phyloP scores from a whole-genome alignment of 2,113 vertebrate genomes.

The Todiramphus chloris region DNA sequence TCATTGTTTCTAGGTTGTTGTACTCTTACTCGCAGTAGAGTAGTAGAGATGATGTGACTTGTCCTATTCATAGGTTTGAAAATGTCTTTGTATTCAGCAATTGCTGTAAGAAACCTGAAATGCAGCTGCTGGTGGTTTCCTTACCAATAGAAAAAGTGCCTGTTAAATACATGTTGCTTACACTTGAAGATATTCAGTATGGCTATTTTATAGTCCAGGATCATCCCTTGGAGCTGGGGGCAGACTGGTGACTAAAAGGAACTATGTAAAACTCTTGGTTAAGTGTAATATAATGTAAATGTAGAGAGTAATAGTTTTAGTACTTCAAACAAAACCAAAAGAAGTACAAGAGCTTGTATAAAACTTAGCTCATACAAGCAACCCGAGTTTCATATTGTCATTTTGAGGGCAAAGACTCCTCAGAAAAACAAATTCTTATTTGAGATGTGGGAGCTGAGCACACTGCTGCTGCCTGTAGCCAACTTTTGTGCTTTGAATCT shows the following conservation, averaged over 20 bases:
- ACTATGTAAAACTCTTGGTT: neutral
- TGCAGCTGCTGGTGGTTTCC: neutral
- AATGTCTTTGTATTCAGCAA: neutral
- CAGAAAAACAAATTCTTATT: neutral
- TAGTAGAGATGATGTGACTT: neutral
- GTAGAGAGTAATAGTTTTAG: neutral
- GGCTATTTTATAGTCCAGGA: neutral
- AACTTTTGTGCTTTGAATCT: neutral
- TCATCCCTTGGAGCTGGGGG: fast-evolving
- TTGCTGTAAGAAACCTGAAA: neutral
- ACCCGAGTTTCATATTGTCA: neutral
- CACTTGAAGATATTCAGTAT: neutral
- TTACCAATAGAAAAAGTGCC: neutral
- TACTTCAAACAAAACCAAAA: neutral
- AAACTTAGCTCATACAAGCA: neutral
- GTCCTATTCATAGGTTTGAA: neutral
- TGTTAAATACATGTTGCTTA: neutral
- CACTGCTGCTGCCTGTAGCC: neutral
- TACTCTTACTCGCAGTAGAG: neutral
- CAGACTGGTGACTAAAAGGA: neutral
- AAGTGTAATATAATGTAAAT: too few relatives aligned
- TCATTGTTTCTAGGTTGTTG: neutral
- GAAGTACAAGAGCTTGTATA: neutral
- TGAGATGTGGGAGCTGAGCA: neutral
- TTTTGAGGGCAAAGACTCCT: neutral